Conservation (phyloP, 2,113 vertebrate genomes). For the Atractosteus spatula region DNA sequence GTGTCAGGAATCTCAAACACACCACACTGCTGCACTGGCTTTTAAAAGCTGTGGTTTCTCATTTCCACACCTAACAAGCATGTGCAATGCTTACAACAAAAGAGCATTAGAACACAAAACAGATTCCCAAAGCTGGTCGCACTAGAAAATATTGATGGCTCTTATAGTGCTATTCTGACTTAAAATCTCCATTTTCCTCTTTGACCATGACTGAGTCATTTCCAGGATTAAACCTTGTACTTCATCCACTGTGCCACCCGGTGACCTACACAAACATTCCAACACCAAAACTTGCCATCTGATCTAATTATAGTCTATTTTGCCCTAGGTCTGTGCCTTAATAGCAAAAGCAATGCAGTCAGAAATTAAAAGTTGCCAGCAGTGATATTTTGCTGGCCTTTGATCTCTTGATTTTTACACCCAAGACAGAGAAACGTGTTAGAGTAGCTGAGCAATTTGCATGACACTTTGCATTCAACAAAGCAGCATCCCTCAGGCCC, state of each 20-base stretch:
- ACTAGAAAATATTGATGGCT: background rate
- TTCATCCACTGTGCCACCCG: background rate
- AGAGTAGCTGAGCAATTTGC: too few relatives aligned
- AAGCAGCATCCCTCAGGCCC: too few relatives aligned
- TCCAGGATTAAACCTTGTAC: background rate
- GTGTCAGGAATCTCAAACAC: constrained; percentile 4
- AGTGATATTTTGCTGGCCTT: background rate
- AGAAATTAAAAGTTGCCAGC: background rate
- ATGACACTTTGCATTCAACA: too few relatives aligned
- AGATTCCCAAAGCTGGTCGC: background rate
- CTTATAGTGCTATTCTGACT: background rate
- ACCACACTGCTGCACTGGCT: background rate
- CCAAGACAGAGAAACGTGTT: too few relatives aligned
- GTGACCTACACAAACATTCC: background rate
- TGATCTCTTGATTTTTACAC: too few relatives aligned
- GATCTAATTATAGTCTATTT: too few relatives aligned
- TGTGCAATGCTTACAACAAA: background rate
- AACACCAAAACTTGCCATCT: background rate
- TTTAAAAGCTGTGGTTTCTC: background rate
- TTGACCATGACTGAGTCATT: too few relatives aligned
- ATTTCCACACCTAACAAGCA: constrained; percentile 12
- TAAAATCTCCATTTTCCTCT: background rate
- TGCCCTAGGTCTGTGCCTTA: too few relatives aligned
- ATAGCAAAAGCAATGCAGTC: too few relatives aligned
- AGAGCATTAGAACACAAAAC: background rate